Evolutionary conservation across 2,888 invertebrate genomes (phyloP).

Genomic region (Dynastes hyllus): DNA sequence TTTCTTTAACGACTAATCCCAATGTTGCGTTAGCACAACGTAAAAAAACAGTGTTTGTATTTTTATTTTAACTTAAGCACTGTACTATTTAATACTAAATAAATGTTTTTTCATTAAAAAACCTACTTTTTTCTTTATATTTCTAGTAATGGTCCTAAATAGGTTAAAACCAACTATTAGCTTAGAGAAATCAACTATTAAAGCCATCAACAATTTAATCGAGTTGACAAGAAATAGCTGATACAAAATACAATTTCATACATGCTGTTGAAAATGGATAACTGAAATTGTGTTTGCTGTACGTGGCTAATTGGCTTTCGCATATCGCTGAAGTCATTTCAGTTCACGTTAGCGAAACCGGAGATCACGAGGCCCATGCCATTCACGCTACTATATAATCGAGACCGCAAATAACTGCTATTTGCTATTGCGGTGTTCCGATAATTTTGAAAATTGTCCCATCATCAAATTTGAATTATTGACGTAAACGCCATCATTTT

Average conservation of each 20-base stretch:
- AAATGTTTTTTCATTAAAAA: too few relatives aligned
- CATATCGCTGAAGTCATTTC: slow-evolving; percentile 20
- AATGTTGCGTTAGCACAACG: too few relatives aligned
- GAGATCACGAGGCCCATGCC: neutral
- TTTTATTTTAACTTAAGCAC: too few relatives aligned
- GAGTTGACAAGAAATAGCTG: neutral
- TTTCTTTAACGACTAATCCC: too few relatives aligned
- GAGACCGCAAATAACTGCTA: slow-evolving; percentile 36
- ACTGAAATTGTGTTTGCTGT: slow-evolving; percentile 33
- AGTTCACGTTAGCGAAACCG: slow-evolving; percentile 27
- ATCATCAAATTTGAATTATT: slow-evolving; percentile 29
- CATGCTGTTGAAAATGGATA: slow-evolving; percentile 9
- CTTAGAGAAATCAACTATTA: too few relatives aligned
- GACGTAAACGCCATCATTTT: neutral
- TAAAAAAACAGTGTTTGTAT: too few relatives aligned
- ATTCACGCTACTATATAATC: slow-evolving; percentile 23
- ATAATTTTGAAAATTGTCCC: slow-evolving; percentile 13
- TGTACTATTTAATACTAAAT: too few relatives aligned
- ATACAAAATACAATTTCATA: neutral
- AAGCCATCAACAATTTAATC: too few relatives aligned
- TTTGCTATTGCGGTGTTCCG: slow-evolving; percentile 27
- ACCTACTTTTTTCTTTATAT: too few relatives aligned
- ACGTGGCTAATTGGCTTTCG: slow-evolving; percentile 39
- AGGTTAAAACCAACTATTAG: too few relatives aligned
- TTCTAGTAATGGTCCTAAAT: too few relatives aligned